phyloP scores from a whole-genome alignment of 2,113 vertebrate species.

The Meleagris gallopavo region DNA sequence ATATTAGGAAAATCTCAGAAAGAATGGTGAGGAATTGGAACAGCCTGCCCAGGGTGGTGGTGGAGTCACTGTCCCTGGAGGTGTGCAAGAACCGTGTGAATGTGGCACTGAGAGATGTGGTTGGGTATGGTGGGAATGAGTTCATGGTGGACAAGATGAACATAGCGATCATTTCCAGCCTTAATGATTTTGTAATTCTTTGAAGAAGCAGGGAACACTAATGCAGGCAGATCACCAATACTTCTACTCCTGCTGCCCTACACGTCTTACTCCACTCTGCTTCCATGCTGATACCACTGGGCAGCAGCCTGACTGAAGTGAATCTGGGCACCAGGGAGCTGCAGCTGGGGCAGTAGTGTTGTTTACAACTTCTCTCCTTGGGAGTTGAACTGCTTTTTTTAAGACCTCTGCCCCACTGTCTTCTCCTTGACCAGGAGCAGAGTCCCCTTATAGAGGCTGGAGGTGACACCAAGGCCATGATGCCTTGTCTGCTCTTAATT shows the following conservation, averaged over 20 bases:
- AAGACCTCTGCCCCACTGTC: background rate
- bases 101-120: too few relatives aligned
- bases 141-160: too few relatives aligned
- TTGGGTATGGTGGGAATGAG: too few relatives aligned
- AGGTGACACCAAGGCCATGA: background rate
- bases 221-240: background rate
- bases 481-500: background rate
- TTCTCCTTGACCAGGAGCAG: background rate
- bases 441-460: background rate
- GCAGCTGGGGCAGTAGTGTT: accelerated
- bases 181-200: background rate
- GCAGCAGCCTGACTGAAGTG: background rate
- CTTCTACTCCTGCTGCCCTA: background rate
- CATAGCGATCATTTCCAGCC: accelerated
- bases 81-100: too few relatives aligned
- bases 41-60: too few relatives aligned
- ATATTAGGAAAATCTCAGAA: too few relatives aligned
- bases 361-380: background rate
- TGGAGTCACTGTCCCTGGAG: too few relatives aligned
- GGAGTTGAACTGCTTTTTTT: background rate
- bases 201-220: background rate
- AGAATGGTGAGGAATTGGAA: too few relatives aligned
- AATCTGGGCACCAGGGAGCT: background rate
- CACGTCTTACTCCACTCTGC: accelerated
- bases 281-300: accelerated